phyloP scores from a whole-genome alignment of 2,113 vertebrate genomes.

The Anguilla japonica region DNA sequence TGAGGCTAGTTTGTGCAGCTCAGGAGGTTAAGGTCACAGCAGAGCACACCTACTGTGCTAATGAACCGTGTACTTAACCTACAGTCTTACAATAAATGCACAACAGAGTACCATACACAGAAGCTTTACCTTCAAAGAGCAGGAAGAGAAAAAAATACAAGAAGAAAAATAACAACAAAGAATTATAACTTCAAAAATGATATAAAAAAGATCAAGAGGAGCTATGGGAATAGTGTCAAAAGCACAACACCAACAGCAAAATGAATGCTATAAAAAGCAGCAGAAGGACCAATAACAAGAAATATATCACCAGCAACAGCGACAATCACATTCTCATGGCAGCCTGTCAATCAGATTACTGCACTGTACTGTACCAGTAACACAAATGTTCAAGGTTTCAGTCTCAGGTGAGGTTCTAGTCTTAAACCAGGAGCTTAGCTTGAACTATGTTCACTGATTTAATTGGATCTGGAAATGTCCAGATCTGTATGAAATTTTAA shows the following conservation, averaged over 20 bases:
- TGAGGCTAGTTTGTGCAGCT: neutral
- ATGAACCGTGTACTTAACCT: constrained; percentile 1
- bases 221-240: neutral
- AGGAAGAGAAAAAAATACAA: neutral
- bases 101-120: neutral
- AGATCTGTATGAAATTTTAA: neutral
- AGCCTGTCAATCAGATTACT: too few species aligned
- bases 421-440: too few species aligned
- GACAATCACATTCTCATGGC: neutral
- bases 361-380: too few species aligned
- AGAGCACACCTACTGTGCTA: neutral
- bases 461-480: too few species aligned
- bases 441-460: too few species aligned
- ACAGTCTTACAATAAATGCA: neutral
- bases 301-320: neutral
- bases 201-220: neutral
- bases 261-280: neutral
- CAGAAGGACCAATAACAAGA: neutral
- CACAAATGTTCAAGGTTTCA: too few species aligned
- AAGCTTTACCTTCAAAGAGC: neutral
- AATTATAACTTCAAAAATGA: neutral
- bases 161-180: neutral
- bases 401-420: too few species aligned
- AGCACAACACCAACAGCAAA: neutral
- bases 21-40: neutral